Base-by-base conservation (phyloP, 2,113 vertebrate genomes). In the Pyxicephalus adspersus region DNA sequence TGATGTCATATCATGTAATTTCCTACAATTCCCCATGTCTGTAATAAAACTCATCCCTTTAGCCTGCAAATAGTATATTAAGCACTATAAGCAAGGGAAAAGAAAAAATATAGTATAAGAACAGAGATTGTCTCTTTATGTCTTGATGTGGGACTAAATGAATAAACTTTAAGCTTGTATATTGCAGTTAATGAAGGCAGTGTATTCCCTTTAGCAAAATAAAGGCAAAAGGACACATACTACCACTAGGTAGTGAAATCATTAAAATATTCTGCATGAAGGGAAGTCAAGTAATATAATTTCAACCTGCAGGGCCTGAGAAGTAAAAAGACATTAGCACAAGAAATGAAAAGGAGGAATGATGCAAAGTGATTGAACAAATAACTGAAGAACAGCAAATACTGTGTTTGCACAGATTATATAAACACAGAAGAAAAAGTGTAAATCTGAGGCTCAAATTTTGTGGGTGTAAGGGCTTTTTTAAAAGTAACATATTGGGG, bases 241-340 rank as follows among this genome's bases (percentile, higher is more conserved):
- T 38, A 79, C 67, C 67, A 72, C 78, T 80, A 80, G 77, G 67
- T 80, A 72, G 23, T 29, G 67, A 72, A 81, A 81, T 81, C 79
- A 81, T 81, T 81, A 81, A 81, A 81, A 81, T 81, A 81, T 81
- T 81, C 70, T 74, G 79, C 79, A 81, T 73, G 70, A 81, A 72
- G 67, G 66, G 72, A 81, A 81, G 50, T 74, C 78, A 73, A 81
- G 61, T 55, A 81, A 74, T 72, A 61, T 72, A 72, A 74, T 81
- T 64, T 28, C 50, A 65, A 81, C 79, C 79, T 74, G 79, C 79
- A 81, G 79, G 79, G 68, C 60, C 25, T 18, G 22, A 64, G 79
- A 64, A 81, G 67, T 81, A 81, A 72, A 73, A 81, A 74, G 68
- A 65, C 61, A 81, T 81, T 72, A 74, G 31, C 79, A 57, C 50